Percentiles rank a stretch among this genome's conserved stretches.
Evolutionary conservation across 2,113 vertebrate genomes (phyloP).

Genomic region (Gallinago media): DNA sequence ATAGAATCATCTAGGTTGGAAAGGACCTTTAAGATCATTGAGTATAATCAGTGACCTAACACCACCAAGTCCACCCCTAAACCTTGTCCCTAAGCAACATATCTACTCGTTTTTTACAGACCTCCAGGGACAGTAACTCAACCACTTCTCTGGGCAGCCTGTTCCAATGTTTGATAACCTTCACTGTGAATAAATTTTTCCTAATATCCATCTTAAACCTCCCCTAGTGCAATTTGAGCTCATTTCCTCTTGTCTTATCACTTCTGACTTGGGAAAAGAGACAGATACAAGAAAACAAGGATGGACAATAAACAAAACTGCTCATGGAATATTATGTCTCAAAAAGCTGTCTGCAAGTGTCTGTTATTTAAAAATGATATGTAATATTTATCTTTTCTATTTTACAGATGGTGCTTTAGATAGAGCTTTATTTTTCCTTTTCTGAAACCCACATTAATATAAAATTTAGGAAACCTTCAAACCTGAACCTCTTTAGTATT

Average conservation of each 20-base stretch:
- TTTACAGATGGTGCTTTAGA: not conserved
- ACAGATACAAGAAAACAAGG: not conserved
- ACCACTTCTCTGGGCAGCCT: not conserved
- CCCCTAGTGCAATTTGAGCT: not conserved
- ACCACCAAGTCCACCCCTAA: not conserved
- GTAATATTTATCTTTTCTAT: not conserved
- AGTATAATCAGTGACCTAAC: not conserved
- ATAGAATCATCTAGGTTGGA: not conserved
- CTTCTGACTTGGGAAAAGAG: not conserved
- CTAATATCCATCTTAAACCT: not conserved
- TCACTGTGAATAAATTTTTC: not conserved
- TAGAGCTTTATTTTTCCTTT: not conserved
- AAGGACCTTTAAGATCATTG: not conserved
- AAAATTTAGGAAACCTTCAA: not conserved
- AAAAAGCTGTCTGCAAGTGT: not conserved
- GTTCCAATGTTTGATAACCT: not conserved
- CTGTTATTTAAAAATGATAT: not conserved
- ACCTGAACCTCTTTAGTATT: not conserved
- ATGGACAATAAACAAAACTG: not conserved
- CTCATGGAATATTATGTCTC: not conserved
- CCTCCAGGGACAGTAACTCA: not conserved
- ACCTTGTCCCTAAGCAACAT: not conserved
- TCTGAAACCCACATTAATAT: not conserved
- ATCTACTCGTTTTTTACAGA: not conserved
- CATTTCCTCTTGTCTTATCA: not conserved